Conservation (phyloP, 1,140 invertebrate species). For the Wasmannia auropunctata region DNA sequence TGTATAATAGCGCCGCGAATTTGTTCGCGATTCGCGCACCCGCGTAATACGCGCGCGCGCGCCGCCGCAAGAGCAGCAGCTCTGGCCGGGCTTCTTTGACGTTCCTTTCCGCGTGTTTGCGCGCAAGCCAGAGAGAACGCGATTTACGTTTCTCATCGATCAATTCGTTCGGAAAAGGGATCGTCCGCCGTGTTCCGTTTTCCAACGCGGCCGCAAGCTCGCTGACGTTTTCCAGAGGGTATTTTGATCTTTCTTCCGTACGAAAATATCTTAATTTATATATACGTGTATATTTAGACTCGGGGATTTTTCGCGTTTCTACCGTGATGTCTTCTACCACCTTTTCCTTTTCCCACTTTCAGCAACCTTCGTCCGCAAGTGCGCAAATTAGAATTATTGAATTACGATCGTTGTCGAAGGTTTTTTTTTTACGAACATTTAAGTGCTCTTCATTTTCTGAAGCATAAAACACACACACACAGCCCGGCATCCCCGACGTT, state of each 20-base stretch:
- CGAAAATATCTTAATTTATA: background rate
- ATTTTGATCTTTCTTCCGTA: background rate
- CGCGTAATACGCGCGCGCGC: background rate
- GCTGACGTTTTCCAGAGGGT: background rate
- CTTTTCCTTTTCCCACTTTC: background rate
- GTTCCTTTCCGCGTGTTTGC: slow-evolving; percentile 19
- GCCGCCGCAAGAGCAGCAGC: slow-evolving; percentile 8
- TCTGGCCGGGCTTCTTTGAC: slow-evolving; percentile 47
- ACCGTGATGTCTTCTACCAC: no score
- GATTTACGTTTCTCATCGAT: slow-evolving; percentile 40
- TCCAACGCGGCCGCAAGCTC: background rate
- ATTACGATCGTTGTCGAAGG: background rate
- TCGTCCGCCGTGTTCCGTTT: background rate
- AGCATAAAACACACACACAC: background rate
- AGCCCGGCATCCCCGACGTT: background rate
- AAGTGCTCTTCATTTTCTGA: background rate
- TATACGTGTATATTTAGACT: background rate
- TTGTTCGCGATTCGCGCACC: slow-evolving; percentile 13
- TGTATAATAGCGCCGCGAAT: slow-evolving; percentile 23
- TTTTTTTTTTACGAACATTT: background rate
- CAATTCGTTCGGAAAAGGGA: background rate
- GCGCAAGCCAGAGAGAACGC: background rate
- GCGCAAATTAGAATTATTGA: background rate
- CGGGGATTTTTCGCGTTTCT: no score
- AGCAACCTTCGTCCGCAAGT: background rate